Percentiles rank a stretch among this genome's conserved stretches.
Conservation (phyloP, 2,113 vertebrate genomes). For the Tachycineta bicolor region DNA sequence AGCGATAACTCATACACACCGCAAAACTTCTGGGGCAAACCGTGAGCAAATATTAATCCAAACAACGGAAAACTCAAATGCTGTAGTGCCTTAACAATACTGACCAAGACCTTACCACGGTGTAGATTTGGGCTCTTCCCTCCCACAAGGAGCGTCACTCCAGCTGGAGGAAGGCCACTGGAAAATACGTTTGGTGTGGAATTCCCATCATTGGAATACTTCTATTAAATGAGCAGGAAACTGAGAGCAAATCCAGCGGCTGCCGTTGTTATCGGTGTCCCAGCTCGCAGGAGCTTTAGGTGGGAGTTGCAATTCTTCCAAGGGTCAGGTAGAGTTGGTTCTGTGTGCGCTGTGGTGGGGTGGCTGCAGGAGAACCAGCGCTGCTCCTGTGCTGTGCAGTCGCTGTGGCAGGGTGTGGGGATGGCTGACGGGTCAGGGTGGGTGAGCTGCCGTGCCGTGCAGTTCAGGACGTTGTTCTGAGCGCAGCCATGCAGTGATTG, state of each 20-base stretch:
- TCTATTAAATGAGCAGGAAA: not conserved
- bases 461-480: rapidly evolving
- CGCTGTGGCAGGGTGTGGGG: not conserved
- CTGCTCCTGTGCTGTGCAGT: not conserved
- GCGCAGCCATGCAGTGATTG: rapidly evolving
- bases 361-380: not conserved
- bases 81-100: not conserved
- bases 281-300: not conserved
- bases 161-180: not conserved
- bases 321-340: not conserved
- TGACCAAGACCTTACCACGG: not conserved
- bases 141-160: not conserved
- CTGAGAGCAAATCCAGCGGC: not conserved
- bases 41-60: not conserved
- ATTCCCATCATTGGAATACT: not conserved
- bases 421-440: not conserved
- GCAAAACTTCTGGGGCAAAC: not conserved
- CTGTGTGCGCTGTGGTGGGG: not conserved
- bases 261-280: not conserved
- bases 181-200: not conserved
- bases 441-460: too few species aligned
- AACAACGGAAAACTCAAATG: not conserved
- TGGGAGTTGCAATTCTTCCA: not conserved
- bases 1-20: not conserved
- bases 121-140: not conserved